A percentile compares a stretch with the other conserved stretches of the same genome.
Evolutionary conservation across 2,797 vertebrate genomes (phyloP).

Genomic region (Enteromius thamalakanensis): DNA sequence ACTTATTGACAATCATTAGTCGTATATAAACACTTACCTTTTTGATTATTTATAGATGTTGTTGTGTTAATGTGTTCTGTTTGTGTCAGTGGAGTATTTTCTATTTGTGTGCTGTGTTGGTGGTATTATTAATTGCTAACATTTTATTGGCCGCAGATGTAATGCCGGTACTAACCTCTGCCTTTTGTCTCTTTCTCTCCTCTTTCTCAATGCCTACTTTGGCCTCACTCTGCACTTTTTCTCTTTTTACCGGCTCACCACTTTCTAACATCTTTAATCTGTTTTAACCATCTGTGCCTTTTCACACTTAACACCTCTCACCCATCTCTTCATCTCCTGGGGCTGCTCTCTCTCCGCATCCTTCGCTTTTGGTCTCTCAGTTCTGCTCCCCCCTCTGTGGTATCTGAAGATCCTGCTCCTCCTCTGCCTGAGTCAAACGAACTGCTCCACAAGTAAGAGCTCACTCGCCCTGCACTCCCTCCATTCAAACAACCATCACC

Average conservation of each 20-base stretch:
- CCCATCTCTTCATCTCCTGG: conserved; percentile 38
- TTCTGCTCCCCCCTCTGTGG: conserved; percentile 78
- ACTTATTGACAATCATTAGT: conserved; percentile 33
- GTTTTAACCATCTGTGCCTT: conserved; percentile 50
- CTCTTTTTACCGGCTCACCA: conserved; percentile 39
- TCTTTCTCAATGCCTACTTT: conserved; percentile 46
- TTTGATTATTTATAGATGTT: conserved; percentile 28
- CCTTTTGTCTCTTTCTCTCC: conserved; percentile 61
- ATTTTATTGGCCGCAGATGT: conserved; percentile 48
- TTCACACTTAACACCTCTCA: conserved; percentile 27
- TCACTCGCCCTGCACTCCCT: conserved; percentile 28
- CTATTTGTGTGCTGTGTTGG: conserved; percentile 43
- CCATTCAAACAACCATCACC: neutral
- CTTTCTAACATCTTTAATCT: conserved; percentile 29
- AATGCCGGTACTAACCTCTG: conserved; percentile 70
- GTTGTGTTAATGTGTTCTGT: conserved; percentile 32
- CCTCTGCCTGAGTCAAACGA: conserved; percentile 93
- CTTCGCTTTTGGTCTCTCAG: conserved; percentile 68
- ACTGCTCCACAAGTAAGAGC: conserved; percentile 93
- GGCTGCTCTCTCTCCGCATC: conserved; percentile 46
- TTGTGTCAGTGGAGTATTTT: conserved; percentile 49
- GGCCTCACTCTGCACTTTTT: conserved; percentile 48
- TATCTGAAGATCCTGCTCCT: conserved; percentile 84
- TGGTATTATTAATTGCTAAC: conserved; percentile 40
- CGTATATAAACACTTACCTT: conserved; percentile 23